phyloP scores from a whole-genome alignment of 1,140 invertebrate genomes.

The Drosophila miranda region DNA sequence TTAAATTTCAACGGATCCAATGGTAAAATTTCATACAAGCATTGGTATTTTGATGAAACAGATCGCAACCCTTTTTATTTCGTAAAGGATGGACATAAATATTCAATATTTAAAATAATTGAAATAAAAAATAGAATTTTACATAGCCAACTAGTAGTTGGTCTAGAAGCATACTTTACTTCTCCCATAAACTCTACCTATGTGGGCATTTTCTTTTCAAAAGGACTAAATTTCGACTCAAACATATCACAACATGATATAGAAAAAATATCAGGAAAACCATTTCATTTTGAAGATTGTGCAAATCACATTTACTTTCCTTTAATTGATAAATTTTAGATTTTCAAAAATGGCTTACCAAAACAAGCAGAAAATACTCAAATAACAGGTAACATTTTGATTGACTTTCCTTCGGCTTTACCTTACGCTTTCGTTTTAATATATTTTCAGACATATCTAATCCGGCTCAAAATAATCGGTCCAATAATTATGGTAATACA shows the following conservation, averaged over 20 bases:
- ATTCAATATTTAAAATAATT: conserved; percentile 3
- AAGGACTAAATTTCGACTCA: background rate
- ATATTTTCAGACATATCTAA: no score
- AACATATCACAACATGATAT: no score
- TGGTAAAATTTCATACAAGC: conserved; percentile 1
- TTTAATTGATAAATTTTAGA: background rate
- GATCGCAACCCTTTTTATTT: conserved; percentile 7
- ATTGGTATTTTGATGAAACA: conserved; percentile 3
- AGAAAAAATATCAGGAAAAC: no score
- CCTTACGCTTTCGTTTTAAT: no score
- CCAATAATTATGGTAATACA: no score
- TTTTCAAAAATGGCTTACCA: background rate
- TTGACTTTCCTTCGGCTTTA: no score
- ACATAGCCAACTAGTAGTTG: background rate
- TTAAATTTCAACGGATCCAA: conserved; percentile 1
- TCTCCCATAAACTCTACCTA: no score
- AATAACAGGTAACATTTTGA: no score
- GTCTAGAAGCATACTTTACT: background rate
- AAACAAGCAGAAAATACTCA: background rate
- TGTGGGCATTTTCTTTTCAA: no score
- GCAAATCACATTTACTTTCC: no score
- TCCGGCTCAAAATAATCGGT: no score
- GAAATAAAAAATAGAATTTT: conserved; percentile 6
- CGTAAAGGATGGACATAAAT: background rate
- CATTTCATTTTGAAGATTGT: no score